Base-by-base conservation (phyloP, 1,140 invertebrate genomes). In the Charaxes varanes region DNA sequence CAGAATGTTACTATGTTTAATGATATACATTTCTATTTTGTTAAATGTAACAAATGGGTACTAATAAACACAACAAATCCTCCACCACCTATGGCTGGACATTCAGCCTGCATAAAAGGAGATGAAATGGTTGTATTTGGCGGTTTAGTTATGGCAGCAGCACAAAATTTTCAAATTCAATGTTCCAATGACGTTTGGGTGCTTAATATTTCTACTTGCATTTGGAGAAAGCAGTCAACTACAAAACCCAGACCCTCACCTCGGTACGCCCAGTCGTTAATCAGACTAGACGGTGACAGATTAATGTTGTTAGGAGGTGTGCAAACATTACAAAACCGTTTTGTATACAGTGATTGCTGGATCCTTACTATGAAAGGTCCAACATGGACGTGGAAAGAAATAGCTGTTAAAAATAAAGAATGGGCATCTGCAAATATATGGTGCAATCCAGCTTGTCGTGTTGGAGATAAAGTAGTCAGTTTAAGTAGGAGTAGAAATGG, bases 121-220 rank as follows among this genome's bases (percentile, higher is more conserved):
- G 90, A 97, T 84, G 84, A 87, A 27, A 97, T 99, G 95, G 88
- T 98, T 26, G 89, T 97, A 7, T 97, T 97, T 88, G 96, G 96
- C 27, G 94, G 94, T 14, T 83, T 86, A 15, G 66, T 79, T 6
- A 82, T 80, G 66, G 66, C 76, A 30, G 53, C 77, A 27, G 55
- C 52, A 15, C 43, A 85, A 71, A 63, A 86, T 68, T 63, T 84
- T 82, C 57, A 88, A 86, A 67, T 85, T 67, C 46, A 88, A 76
- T 86, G 92, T 62, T 93, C 93, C 11, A 97, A 96, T 87, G 93
- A 96, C 69, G 85, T 97, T 2, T 97, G 95, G 94, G 91, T 94
- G 32, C 89, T 97, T 48, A 90, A 98, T 86, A 86, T 98, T 44
- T 86, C 88, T 5, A 89, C 89, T 16, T 87, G 90, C 50, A 85